Evolutionary conservation across 1,140 invertebrate genomes (phyloP), one percentile per base, ranked within the genome.

Genomic region (Phymorhynchus buccinoides): DNA sequence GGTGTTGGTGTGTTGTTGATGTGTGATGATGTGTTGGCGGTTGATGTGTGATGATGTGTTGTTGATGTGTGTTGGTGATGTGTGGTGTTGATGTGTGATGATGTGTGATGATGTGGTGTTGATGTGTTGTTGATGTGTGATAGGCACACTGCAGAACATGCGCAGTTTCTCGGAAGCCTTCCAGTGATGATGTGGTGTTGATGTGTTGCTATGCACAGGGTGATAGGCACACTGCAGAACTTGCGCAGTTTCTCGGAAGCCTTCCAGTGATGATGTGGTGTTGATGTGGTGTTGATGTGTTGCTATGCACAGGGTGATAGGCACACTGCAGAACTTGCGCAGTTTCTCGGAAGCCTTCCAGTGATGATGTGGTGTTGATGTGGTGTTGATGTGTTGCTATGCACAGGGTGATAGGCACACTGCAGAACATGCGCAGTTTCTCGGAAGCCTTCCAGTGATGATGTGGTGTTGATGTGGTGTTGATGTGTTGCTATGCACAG

Each of bases 271-370:
- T 35, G 32, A 35, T 1, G 30, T 22, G 42, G 9, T 42, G 37
- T 27, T 66, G 14, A 41, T 44, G 3, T 84, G 12, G 14, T 44
- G 62, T 80, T 22, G 71, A 22, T 62, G 44, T 52, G 42, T 39
- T 39, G 0, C 42, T 77, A 83, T 84, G 79, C n/a, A 52, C 87
- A 92, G 92, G 77, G 91, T 93, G 0, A 89, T 91, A 42, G 92
- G 92, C 18, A 89, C 90, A 18, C 85, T 92, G 22, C 89, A 90
- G 56, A 93, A 93, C 79, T 86, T 88, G 16, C 9, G 48, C 52
- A 90, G 91, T n/a, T 94, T 94, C 88, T 89, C 93, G 16, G 85
- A 89, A 41, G 92, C 91, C 1, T 94, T 93, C 86, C 90, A 90
- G 4, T 94, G 94, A 32, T 35, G 32, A 35, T 1, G 30, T 22